phyloP scores from a whole-genome alignment of 2,888 invertebrate species.

The Lutraria lutraria region DNA sequence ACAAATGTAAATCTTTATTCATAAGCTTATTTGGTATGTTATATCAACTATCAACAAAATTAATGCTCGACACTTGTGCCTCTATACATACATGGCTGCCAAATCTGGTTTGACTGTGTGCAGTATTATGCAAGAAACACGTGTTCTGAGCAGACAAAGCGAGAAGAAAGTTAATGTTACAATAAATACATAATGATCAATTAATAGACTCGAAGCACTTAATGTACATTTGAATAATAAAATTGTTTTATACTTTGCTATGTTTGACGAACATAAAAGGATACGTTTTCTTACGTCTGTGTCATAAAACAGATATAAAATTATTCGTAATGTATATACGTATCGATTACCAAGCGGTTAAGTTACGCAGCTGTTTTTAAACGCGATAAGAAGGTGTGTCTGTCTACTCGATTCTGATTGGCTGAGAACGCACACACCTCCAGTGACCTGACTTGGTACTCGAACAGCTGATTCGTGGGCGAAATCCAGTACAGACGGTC shows the following conservation, averaged over 20 bases:
- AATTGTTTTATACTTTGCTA: not conserved
- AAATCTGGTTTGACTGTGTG: too few relatives aligned
- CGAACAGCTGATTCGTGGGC: slow-evolving; percentile 31
- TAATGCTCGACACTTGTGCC: too few relatives aligned
- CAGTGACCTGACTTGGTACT: not conserved
- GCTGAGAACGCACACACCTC: slow-evolving; percentile 21
- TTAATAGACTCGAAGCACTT: not conserved
- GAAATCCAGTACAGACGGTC: not conserved
- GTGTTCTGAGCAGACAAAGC: too few relatives aligned
- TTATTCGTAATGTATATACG: not conserved
- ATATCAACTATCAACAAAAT: too few relatives aligned
- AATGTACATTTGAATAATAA: not conserved
- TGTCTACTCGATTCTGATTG: slow-evolving; percentile 24
- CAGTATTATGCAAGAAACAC: too few relatives aligned
- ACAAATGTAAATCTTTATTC: too few relatives aligned
- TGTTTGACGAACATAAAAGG: not conserved
- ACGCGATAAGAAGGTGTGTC: slow-evolving; percentile 6
- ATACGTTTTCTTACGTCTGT: not conserved
- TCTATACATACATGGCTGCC: too few relatives aligned
- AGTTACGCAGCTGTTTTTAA: not conserved
- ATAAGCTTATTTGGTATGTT: too few relatives aligned
- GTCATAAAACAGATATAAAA: not conserved
- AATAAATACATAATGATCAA: too few relatives aligned
- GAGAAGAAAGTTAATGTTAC: too few relatives aligned
- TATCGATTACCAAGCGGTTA: not conserved